Percentiles rank a stretch among this genome's conserved stretches.
phyloP scores from a whole-genome alignment of 2,797 vertebrate species.

The Streptopelia turtur region DNA sequence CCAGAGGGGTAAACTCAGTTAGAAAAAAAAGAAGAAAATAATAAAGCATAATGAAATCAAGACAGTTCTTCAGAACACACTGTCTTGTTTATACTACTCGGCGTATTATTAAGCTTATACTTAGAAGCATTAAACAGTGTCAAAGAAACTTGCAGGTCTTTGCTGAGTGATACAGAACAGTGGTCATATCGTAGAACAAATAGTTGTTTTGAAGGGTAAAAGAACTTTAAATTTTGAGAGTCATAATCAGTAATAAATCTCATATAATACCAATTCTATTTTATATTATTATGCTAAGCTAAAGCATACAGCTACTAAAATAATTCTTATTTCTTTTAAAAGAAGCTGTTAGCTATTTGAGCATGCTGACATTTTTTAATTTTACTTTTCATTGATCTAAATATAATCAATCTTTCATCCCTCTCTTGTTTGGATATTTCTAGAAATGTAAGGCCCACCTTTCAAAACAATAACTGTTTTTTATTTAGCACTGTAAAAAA shows the following conservation, averaged over 20 bases:
- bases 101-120: neutral
- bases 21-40: neutral
- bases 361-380: neutral
- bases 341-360: neutral
- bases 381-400: neutral
- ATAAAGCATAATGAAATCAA: slow-evolving; percentile 8
- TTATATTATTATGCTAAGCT: neutral
- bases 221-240: neutral
- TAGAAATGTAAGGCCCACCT: neutral
- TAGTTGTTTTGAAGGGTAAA: neutral
- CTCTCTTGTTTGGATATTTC: neutral
- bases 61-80: neutral
- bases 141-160: neutral
- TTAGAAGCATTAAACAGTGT: neutral
- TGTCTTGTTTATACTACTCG: neutral
- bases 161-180: neutral
- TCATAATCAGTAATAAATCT: neutral
- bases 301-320: neutral
- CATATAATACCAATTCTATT: neutral
- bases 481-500: neutral
- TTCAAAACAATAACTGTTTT: neutral
- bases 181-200: neutral
- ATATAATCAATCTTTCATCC: neutral
- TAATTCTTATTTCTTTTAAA: neutral
- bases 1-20: neutral